Evolutionary conservation across 1,140 invertebrate genomes (phyloP), one percentile per base, ranked within the genome.

Genomic region (Liolophura sinensis): DNA sequence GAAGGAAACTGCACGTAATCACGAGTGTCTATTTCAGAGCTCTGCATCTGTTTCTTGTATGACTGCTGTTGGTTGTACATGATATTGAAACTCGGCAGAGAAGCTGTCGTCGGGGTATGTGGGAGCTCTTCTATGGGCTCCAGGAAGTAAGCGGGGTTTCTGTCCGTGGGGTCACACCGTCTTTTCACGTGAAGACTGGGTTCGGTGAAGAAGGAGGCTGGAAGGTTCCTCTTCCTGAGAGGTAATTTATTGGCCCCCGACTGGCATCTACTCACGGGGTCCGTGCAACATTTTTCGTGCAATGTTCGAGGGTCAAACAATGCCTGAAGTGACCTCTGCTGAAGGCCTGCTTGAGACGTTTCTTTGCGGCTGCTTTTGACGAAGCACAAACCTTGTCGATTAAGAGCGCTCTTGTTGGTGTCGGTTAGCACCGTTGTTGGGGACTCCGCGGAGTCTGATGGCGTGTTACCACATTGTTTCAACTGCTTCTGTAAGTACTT

Each of bases 401-500:
- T 15, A 48, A 47, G 27, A 16, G 49, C 20, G 15, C 24, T 25
- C 24, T 49, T 52, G 25, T 24, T 63, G 50, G 62, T n/a, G 18
- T 49, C 25, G 27, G 25, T 16, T 15, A 22, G 25, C 9, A 47
- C 3, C 14, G 16, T 25, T 47, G 25, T 69, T 11, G 52, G 59
- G 16, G 55, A 56, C 16, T 63, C 63, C 12, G 59, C 31, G 4
- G 51, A 6, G 54, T 64, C 60, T 60, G 62, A 62, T 0, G 68
- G 57, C 12, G 72, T 67, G 48, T 47, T 62, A 18, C 65, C 66
- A 57, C 77, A 77, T 12, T 72, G 60, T 62, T 80, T 82, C n/a
- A 82, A 62, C 49, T 82, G 78, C 67, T 82, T 82, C 65, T 80
- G 80, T 46, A 82, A 67, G 68, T 82, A 82, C 67, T 80, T 82